Conservation (phyloP, 2,888 invertebrate species). For the Celastrina argiolus region DNA sequence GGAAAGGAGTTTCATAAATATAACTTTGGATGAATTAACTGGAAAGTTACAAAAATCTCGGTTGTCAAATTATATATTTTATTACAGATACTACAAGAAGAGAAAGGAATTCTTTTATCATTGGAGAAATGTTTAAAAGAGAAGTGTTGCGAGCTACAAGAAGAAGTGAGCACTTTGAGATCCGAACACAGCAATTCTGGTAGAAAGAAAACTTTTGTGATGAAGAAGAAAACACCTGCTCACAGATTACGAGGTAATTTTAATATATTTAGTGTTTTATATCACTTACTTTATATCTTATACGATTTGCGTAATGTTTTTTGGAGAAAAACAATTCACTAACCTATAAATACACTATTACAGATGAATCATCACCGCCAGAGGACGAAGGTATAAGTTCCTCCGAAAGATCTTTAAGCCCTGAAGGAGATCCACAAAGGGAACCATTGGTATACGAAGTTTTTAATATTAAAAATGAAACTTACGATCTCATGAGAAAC, state of each 20-base stretch:
- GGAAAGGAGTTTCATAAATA: no score
- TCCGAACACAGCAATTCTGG: slow-evolving; percentile 73
- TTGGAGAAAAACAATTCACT: neutral
- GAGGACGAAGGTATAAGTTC: slow-evolving; percentile 94
- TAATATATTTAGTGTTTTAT: neutral
- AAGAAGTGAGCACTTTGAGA: slow-evolving; percentile 81
- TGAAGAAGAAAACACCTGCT: slow-evolving; percentile 68
- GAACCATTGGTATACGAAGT: slow-evolving; percentile 80
- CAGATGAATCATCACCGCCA: slow-evolving; percentile 84
- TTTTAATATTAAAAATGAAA: slow-evolving; percentile 78
- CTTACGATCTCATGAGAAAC: slow-evolving; percentile 67
- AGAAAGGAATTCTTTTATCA: slow-evolving; percentile 84
- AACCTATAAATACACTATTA: slow-evolving; percentile 37
- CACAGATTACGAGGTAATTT: slow-evolving; percentile 67
- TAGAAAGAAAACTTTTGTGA: slow-evolving; percentile 67
- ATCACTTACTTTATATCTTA: neutral
- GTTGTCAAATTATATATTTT: neutral
- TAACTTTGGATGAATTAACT: neutral
- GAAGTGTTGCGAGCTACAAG: slow-evolving; percentile 85
- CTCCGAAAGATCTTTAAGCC: slow-evolving; percentile 87
- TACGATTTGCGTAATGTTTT: neutral
- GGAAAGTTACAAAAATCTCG: no score
- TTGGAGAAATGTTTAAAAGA: slow-evolving; percentile 86
- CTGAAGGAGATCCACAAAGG: slow-evolving; percentile 81
- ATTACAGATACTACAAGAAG: slow-evolving; percentile 84